phyloP scores from a whole-genome alignment of 2,888 invertebrate genomes.

The Drosophila eohydei region DNA sequence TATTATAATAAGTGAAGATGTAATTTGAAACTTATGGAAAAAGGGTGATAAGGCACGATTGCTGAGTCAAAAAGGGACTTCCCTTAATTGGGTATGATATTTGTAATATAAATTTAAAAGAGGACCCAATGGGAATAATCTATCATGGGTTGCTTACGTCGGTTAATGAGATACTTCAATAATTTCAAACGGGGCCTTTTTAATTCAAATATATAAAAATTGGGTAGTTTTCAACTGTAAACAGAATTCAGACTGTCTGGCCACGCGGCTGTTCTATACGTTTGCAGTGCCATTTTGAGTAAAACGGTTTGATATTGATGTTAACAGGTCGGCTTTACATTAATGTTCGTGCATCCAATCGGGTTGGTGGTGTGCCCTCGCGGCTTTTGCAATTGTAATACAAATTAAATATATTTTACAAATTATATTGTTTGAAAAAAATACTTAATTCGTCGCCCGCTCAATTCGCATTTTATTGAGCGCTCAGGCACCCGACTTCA shows the following conservation, averaged over 20 bases:
- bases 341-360: conserved; percentile 45
- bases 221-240: conserved; percentile 8
- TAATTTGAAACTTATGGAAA: background rate
- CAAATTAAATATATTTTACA: conserved; percentile 11
- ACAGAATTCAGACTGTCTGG: conserved; percentile 37
- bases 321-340: conserved; percentile 34
- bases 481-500: background rate
- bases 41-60: background rate
- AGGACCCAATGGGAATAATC: background rate
- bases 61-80: background rate
- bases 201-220: background rate
- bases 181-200: background rate
- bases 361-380: conserved; percentile 46
- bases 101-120: background rate
- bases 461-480: conserved; percentile 22
- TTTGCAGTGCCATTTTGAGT: conserved; percentile 55
- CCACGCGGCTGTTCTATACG: background rate
- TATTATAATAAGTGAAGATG: background rate
- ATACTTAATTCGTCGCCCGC: conserved; percentile 1
- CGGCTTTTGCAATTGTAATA: conserved; percentile 26
- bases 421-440: conserved; percentile 8
- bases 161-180: background rate
- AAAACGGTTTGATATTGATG: conserved; percentile 12
- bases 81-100: no score
- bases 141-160: background rate